A percentile compares a stretch with the other conserved stretches of the same genome.
phyloP scores from a whole-genome alignment of 1,140 invertebrate species.

The Dendrolimus punctatus region DNA sequence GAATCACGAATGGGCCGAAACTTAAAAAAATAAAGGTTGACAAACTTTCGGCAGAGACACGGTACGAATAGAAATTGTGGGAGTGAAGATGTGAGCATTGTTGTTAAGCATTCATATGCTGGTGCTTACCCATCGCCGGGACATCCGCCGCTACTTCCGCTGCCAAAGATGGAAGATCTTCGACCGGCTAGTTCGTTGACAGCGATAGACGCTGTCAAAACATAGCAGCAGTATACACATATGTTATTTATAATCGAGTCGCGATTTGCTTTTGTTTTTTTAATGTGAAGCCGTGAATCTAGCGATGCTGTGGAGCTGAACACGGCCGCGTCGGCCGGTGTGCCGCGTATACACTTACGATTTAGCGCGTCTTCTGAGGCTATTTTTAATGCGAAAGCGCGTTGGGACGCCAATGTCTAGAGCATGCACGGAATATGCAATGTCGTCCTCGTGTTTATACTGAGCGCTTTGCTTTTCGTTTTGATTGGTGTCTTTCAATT shows the following conservation, averaged over 20 bases:
- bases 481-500: not conserved
- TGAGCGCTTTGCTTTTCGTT: constrained; percentile 12
- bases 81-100: constrained; percentile 51
- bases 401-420: constrained; percentile 68
- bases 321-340: constrained; percentile 50
- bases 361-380: constrained; percentile 56
- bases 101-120: constrained; percentile 66
- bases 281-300: not conserved
- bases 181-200: constrained; percentile 61
- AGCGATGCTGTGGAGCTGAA: constrained; percentile 8
- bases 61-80: constrained; percentile 65
- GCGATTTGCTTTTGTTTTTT: constrained; percentile 6
- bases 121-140: constrained; percentile 65
- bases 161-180: constrained; percentile 68
- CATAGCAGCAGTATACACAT: constrained; percentile 33
- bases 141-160: constrained; percentile 67
- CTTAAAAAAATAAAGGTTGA: constrained; percentile 63
- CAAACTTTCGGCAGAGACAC: constrained; percentile 66
- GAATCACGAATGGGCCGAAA: constrained; percentile 40
- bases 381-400: constrained; percentile 70
- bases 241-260: constrained; percentile 15
- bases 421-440: constrained; percentile 70
- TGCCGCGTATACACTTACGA: constrained; percentile 53
- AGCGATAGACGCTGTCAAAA: constrained; percentile 34
- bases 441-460: constrained; percentile 55